These are phyloP conservation scores for Celastrina argiolus DNA, from an alignment of 2,888 invertebrate genomes.

Conservation along the genomic window DNA sequence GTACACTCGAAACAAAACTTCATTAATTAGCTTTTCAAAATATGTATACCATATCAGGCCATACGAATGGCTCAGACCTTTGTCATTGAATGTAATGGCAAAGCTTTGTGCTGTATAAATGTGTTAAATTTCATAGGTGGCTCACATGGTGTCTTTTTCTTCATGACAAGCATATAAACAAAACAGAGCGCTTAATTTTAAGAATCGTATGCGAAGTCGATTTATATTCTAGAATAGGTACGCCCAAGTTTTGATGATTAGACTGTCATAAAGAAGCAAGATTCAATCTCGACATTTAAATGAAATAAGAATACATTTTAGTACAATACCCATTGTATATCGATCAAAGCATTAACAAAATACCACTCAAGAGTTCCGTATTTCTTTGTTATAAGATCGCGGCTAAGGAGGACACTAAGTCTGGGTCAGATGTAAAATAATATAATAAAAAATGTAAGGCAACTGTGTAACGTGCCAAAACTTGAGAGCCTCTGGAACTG, in stretches of 20 bases:
- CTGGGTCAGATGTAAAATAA: conserved; percentile 30
- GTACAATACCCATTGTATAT: neutral
- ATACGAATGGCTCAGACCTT: too few species aligned
- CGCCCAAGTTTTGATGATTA: neutral
- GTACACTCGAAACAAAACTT: too few species aligned
- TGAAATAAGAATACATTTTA: conserved; percentile 11
- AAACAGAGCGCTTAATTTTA: too few species aligned
- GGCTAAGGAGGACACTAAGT: conserved; percentile 27
- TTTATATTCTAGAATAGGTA: too few species aligned
- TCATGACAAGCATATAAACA: too few species aligned
- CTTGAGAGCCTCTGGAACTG: conserved; percentile 11
- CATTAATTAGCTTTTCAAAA: too few species aligned
- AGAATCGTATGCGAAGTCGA: neutral
- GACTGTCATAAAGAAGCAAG: neutral
- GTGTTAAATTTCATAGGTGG: too few species aligned
- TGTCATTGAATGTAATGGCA: too few species aligned
- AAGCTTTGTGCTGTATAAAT: too few species aligned
- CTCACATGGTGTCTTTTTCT: too few species aligned
- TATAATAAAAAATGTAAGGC: conserved; percentile 23
- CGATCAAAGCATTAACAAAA: conserved; percentile 8
- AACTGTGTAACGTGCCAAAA: conserved; percentile 27
- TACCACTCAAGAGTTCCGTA: conserved; percentile 3
- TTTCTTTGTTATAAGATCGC: conserved; percentile 10
- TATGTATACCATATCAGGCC: too few species aligned
- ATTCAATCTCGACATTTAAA: neutral